Conservation (phyloP, 2,797 vertebrate genomes). For the Bovichtus diacanthus region DNA sequence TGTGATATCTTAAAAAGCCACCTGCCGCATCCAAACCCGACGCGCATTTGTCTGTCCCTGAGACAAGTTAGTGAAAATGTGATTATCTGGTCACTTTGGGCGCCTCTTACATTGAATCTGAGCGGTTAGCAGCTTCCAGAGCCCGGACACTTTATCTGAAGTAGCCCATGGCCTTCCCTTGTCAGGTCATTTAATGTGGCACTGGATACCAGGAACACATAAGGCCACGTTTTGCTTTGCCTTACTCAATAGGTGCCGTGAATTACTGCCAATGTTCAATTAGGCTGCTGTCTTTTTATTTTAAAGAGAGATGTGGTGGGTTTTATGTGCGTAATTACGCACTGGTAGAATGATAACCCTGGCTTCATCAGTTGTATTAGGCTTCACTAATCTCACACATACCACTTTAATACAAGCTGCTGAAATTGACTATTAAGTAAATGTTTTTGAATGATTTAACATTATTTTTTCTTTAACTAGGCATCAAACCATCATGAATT, state of each 20-base stretch:
- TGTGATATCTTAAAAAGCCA: slow-evolving; percentile 78
- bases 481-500: neutral
- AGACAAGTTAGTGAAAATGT: slow-evolving; percentile 82
- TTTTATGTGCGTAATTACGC: slow-evolving; percentile 66
- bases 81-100: slow-evolving; percentile 84
- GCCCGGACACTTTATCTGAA: slow-evolving; percentile 81
- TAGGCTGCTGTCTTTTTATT: slow-evolving; percentile 47
- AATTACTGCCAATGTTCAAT: slow-evolving; percentile 59
- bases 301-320: slow-evolving; percentile 27
- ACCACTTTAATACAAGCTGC: neutral
- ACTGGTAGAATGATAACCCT: slow-evolving; percentile 2
- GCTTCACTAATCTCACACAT: neutral
- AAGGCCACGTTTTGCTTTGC: slow-evolving; percentile 56
- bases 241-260: slow-evolving; percentile 62
- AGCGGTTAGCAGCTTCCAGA: slow-evolving; percentile 77
- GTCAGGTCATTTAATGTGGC: slow-evolving; percentile 82
- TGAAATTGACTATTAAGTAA: neutral
- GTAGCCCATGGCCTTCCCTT: slow-evolving; percentile 78
- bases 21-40: slow-evolving; percentile 72
- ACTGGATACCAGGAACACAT: slow-evolving; percentile 71
- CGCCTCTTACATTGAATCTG: slow-evolving; percentile 79
- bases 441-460: slow-evolving; percentile 2
- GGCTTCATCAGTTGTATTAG: neutral
- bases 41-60: slow-evolving; percentile 77
- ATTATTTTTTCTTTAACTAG: neutral